Evolutionary conservation across 2,888 invertebrate genomes (phyloP).

Genomic region (Microdon myrmicae): DNA sequence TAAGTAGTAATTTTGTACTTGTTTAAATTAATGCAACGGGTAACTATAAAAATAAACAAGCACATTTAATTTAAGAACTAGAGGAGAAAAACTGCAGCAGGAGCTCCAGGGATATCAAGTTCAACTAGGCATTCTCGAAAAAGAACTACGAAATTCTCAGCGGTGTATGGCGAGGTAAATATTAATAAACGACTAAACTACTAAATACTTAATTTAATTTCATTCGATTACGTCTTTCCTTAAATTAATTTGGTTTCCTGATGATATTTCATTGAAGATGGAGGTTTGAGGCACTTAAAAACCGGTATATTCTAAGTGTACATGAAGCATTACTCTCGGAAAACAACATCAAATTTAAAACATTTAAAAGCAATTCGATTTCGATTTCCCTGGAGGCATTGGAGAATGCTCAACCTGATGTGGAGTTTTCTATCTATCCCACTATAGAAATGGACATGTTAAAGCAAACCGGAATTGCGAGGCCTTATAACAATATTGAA

Average conservation of each 20-base stretch:
- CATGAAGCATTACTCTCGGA: constrained; percentile 63
- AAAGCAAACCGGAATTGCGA: no score
- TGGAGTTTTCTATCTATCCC: constrained; percentile 19
- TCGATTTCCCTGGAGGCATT: constrained; percentile 56
- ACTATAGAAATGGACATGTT: no score
- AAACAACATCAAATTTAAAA: constrained; percentile 61
- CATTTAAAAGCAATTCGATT: constrained; percentile 57
- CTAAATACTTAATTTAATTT: background rate
- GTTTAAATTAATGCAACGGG: no score
- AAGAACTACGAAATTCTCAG: constrained; percentile 60
- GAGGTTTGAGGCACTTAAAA: constrained; percentile 65
- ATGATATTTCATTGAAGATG: constrained; percentile 57
- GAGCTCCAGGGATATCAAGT: constrained; percentile 62
- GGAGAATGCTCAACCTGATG: constrained; percentile 57
- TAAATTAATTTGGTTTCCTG: constrained; percentile 17
- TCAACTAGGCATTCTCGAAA: constrained; percentile 62
- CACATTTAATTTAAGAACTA: constrained; percentile 59
- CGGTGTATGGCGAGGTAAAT: constrained; percentile 63
- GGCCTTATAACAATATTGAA: no score
- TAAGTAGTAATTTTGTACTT: no score
- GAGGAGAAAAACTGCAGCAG: constrained; percentile 63
- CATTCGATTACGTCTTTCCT: constrained; percentile 2
- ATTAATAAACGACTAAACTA: background rate
- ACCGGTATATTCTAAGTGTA: constrained; percentile 62
- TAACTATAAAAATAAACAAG: no score